Conservation (phyloP, 2,113 vertebrate species). For the Hippopotamus amphibius region DNA sequence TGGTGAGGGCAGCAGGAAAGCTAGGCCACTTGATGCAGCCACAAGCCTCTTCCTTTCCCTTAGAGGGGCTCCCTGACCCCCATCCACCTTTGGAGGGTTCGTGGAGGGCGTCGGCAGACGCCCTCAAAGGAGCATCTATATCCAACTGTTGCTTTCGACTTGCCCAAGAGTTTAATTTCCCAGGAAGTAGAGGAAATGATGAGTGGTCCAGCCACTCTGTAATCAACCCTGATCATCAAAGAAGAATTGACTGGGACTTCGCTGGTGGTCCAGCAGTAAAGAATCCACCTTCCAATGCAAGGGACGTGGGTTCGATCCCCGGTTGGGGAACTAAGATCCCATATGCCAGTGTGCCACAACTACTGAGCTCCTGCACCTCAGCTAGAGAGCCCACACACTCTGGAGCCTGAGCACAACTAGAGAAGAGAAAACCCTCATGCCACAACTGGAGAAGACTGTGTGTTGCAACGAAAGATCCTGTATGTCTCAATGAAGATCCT, state of each 20-base stretch:
- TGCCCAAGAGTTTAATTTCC: not conserved
- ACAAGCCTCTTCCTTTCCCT: too few species aligned
- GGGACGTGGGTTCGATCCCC: not conserved
- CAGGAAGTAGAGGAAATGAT: not conserved
- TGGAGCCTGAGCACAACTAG: too few species aligned
- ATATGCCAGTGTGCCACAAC: not conserved
- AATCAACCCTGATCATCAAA: slow-evolving; percentile 1
- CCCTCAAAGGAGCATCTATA: not conserved
- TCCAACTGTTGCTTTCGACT: not conserved
- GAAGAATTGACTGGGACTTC: not conserved
- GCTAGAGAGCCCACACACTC: not conserved
- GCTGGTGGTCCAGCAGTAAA: not conserved
- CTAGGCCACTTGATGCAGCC: not conserved
- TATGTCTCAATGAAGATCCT: not conserved
- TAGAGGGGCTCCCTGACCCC: not conserved
- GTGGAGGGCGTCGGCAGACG: not conserved
- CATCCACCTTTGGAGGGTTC: not conserved
- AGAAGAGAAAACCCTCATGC: too few species aligned
- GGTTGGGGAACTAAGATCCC: not conserved
- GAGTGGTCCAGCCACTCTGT: not conserved
- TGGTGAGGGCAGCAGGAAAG: slow-evolving; percentile 69
- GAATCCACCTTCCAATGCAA: not conserved
- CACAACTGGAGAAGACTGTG: not conserved
- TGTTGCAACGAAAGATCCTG: too few species aligned
- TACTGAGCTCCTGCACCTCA: not conserved